Base-by-base conservation (phyloP, 2,113 vertebrate species). In the Cygnus atratus region DNA sequence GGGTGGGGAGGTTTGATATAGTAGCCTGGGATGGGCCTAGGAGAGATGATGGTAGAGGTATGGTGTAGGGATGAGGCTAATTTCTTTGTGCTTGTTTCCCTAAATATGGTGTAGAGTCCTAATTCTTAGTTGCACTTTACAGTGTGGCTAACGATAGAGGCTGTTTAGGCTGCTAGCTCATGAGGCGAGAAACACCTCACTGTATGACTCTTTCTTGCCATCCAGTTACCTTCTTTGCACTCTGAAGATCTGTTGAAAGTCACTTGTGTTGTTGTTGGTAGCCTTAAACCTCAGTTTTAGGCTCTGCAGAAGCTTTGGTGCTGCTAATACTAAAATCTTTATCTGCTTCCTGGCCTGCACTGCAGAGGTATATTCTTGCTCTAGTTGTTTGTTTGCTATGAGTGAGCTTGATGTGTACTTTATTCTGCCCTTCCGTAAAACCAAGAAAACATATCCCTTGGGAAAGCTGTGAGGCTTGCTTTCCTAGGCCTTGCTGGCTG, bases 1-100 rank as follows among this genome's bases (percentile, higher is more conserved):
- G 20, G 37, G 15, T 62, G 15, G 4, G 11, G 11, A 22, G 22
- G 22, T 9, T 14, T 62, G 19, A 5, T 44, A 0, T 13, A 6
- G 58, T 31, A 12, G 25, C 3, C 28, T 91, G 52, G 26, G 58
- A 57, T n/a, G 21, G 17, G 2, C 3, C 31, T 79, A 24, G 41
- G 26, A 48, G 66, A 84, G 24, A 7, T 87, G 4, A 31, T 83
- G 44, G 28, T 77, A 16, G 20, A 59, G 43, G 19, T 83, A 58
- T 52, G 46, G 26, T 62, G 3, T 29, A 55, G 50, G 54, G 25
- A 63, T 76, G 29, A 26, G 44, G 10, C 10, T 55, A 7, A 15
- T 59, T 13, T 33, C 5, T 18, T 3, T 33, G 3, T 67, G 48
- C 1, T 3, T 17, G 2, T 58, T 85, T 89, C 41, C 33, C 9